These are phyloP conservation scores for Bathybates hornii DNA, from an alignment of 2,113 vertebrate species.

Conservation along the genomic window DNA sequence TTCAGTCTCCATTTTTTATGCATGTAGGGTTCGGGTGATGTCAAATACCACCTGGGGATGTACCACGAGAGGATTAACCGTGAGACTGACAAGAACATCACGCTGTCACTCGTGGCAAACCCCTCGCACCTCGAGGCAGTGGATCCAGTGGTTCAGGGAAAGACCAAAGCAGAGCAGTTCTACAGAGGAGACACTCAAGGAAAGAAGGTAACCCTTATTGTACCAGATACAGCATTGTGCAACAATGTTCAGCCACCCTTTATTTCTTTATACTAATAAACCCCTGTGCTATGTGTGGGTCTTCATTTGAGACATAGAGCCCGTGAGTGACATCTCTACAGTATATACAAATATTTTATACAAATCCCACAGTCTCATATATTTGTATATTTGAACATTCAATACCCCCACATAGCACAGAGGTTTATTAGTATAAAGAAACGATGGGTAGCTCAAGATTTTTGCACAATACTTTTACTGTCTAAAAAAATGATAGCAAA, in stretches of 20 bases:
- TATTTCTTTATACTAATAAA: background rate
- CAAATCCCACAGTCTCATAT: background rate
- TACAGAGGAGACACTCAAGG: constrained; percentile 88
- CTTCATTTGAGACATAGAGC: background rate
- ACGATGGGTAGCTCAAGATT: background rate
- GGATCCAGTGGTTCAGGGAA: constrained; percentile 91
- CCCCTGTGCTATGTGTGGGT: background rate
- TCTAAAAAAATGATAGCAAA: background rate
- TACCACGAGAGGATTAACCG: constrained; percentile 89
- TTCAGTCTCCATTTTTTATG: background rate
- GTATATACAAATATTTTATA: background rate
- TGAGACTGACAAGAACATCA: constrained; percentile 84
- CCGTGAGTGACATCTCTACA: background rate
- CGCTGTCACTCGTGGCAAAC: constrained; percentile 86
- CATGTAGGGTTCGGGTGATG: constrained; percentile 81
- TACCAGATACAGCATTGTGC: background rate
- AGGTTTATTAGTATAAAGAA: background rate
- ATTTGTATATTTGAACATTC: background rate
- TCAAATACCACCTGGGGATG: constrained; percentile 93
- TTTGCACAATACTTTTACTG: background rate
- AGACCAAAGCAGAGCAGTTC: constrained; percentile 94
- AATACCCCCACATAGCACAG: background rate
- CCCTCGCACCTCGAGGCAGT: constrained; percentile 88
- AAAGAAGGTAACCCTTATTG: constrained; percentile 56
- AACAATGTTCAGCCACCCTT: background rate